A percentile compares a stretch with the other conserved stretches of the same genome.
These are phyloP conservation scores for Argyresthia albistria DNA, from an alignment of 2,888 invertebrate genomes.

Conservation along the genomic window DNA sequence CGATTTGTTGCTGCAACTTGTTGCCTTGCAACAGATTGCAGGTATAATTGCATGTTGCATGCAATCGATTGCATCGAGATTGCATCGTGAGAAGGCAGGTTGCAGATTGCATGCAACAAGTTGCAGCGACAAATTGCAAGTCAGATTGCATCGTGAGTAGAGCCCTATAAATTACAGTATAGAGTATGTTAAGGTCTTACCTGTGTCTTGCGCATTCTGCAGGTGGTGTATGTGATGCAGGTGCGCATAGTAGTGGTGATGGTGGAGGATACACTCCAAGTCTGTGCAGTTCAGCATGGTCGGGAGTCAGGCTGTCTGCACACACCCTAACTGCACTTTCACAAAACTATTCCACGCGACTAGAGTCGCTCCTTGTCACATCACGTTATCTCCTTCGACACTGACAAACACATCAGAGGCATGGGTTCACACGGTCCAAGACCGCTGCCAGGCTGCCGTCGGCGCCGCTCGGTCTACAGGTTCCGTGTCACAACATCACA, in stretches of 20 bases:
- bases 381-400: slow-evolving; percentile 63
- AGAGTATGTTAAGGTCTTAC: slow-evolving; percentile 28
- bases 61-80: no score
- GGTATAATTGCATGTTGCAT: no score
- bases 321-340: slow-evolving; percentile 65
- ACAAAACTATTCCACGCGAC: slow-evolving; percentile 67
- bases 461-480: slow-evolving; percentile 54
- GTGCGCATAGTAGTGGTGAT: slow-evolving; percentile 82
- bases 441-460: slow-evolving; percentile 15
- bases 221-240: slow-evolving; percentile 80
- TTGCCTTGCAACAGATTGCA: no score
- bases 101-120: no score
- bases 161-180: no score
- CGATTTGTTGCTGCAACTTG: no score
- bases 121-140: no score
- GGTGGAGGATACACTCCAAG: slow-evolving; percentile 83
- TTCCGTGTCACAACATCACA: slow-evolving; percentile 24
- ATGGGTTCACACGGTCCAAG: neutral
- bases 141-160: no score
- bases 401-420: slow-evolving; percentile 16
- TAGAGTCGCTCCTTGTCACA: slow-evolving; percentile 58
- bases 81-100: no score
- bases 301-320: slow-evolving; percentile 32
- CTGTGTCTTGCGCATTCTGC: slow-evolving; percentile 76
- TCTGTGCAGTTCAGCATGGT: slow-evolving; percentile 84